A percentile compares a stretch with the other conserved stretches of the same genome.
phyloP scores from a whole-genome alignment of 2,113 vertebrate species.

The Bettongia penicillata region DNA sequence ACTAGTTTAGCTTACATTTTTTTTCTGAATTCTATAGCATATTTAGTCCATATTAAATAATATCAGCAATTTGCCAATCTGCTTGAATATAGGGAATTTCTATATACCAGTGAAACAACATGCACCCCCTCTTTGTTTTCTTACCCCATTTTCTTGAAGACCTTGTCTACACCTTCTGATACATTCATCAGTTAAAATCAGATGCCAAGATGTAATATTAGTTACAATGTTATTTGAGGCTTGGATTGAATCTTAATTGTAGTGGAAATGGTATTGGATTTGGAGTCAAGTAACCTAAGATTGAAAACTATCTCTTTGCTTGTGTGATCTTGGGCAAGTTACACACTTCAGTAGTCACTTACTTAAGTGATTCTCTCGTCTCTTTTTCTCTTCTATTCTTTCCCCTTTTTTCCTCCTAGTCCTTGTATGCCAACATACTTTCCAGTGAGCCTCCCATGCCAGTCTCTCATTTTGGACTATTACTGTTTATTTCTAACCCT shows the following conservation, averaged over 20 bases:
- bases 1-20: neutral
- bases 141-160: neutral
- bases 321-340: neutral
- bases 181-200: neutral
- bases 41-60: neutral
- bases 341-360: neutral
- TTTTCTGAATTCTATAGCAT: neutral
- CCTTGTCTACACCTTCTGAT: neutral
- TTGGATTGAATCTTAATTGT: neutral
- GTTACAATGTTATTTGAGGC: neutral
- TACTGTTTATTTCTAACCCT: neutral
- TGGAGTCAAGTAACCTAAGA: neutral
- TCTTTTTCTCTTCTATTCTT: neutral
- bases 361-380: neutral
- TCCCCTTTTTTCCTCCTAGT: neutral
- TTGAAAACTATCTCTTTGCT: neutral
- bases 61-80: neutral
- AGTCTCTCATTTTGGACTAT: neutral
- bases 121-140: neutral
- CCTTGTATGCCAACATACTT: neutral
- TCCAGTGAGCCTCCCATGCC: neutral
- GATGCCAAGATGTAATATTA: neutral
- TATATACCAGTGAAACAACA: neutral
- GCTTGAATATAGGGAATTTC: neutral
- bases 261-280: neutral